These are phyloP conservation scores for Phalloptychus januarius DNA, from an alignment of 2,797 vertebrate genomes.

Conservation along the genomic window DNA sequence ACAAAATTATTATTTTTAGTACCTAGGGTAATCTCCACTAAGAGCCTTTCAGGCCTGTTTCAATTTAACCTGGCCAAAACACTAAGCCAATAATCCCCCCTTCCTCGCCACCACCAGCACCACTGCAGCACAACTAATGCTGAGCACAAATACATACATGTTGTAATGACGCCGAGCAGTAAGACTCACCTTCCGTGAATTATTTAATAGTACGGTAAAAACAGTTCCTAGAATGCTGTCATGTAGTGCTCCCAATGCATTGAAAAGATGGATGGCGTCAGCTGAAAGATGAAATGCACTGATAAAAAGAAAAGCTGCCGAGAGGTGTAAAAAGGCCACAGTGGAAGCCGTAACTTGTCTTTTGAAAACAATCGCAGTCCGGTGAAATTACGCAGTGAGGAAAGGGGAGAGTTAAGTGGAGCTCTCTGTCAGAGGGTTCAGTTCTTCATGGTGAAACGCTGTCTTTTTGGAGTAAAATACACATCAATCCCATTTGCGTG, in stretches of 20 bases:
- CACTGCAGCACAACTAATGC: conserved; percentile 7
- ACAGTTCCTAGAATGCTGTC: conserved; percentile 55
- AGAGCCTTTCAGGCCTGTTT: conserved; percentile 91
- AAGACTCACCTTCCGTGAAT: conserved; percentile 59
- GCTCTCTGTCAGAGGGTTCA: conserved; percentile 47
- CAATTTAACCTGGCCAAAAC: conserved; percentile 94
- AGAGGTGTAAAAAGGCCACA: neutral
- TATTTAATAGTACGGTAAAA: conserved; percentile 69
- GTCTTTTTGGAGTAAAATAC: conserved; percentile 65
- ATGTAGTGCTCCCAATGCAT: conserved; percentile 19
- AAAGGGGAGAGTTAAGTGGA: conserved; percentile 18
- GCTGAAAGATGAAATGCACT: conserved; percentile 39
- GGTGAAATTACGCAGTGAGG: conserved; percentile 34
- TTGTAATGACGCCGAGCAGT: conserved; percentile 44
- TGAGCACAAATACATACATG: neutral
- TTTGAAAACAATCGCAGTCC: conserved; percentile 40
- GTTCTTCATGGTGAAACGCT: conserved; percentile 57
- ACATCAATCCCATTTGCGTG: conserved; percentile 59
- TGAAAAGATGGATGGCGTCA: conserved; percentile 27
- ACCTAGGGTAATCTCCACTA: conserved; percentile 90
- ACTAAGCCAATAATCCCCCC: conserved; percentile 92
- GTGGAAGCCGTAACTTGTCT: conserved; percentile 23
- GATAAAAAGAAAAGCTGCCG: conserved; percentile 40
- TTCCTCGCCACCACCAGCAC: conserved; percentile 8
- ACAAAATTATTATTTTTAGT: conserved; percentile 92